phyloP scores from a whole-genome alignment of 2,888 invertebrate species.

The Pseudoips prasinana region DNA sequence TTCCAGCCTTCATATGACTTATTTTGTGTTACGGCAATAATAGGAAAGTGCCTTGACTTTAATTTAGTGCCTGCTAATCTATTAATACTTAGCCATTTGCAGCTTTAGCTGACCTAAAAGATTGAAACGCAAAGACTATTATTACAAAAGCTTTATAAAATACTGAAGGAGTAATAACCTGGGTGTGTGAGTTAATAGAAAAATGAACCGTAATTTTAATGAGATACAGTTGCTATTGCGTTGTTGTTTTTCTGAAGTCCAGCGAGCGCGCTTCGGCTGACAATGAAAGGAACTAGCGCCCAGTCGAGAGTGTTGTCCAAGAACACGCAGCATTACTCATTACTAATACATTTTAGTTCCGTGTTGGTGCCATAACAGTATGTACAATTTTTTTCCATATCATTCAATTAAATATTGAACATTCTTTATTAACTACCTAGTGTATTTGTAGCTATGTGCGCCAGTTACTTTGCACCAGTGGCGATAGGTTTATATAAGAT shows the following conservation, averaged over 20 bases:
- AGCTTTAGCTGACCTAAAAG: conserved; percentile 26
- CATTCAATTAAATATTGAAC: no score
- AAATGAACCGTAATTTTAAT: conserved; percentile 8
- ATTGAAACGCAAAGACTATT: conserved; percentile 19
- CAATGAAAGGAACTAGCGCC: conserved; percentile 38
- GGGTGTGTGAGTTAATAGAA: background rate
- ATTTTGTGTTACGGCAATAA: conserved; percentile 12
- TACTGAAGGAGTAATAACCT: conserved; percentile 9
- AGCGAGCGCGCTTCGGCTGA: conserved; percentile 16
- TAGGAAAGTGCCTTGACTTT: conserved; percentile 21
- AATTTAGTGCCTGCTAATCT: conserved; percentile 18
- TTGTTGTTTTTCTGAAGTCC: conserved; percentile 10
- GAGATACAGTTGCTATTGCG: conserved; percentile 6
- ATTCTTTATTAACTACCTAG: no score
- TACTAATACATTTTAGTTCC: conserved; percentile 47
- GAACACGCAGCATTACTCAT: conserved; percentile 46
- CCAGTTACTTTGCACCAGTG: no score
- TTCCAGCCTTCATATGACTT: conserved; percentile 12
- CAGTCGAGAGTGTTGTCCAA: conserved; percentile 37
- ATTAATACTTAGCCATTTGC: conserved; percentile 17
- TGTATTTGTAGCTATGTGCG: no score
- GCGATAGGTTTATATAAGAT: no score
- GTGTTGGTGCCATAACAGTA: conserved; percentile 32
- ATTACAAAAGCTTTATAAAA: conserved; percentile 14
- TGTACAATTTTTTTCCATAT: no score